Base-by-base conservation (phyloP, 1,140 invertebrate genomes). In the Penaeus indicus region DNA sequence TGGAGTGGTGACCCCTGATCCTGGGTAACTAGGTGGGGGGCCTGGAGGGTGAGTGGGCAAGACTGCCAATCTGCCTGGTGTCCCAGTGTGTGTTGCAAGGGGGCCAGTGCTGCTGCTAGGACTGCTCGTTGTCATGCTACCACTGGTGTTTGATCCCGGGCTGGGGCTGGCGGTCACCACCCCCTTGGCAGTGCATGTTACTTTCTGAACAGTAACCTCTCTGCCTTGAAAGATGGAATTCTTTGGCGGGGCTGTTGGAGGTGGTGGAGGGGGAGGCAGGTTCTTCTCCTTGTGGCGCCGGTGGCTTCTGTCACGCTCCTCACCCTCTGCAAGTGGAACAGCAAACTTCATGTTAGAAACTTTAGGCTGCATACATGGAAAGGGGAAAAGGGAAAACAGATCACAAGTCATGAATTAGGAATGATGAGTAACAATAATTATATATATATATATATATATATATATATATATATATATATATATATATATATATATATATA, bases 181-280 rank as follows among this genome's bases (percentile, higher is more conserved):
- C 64, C 67, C 42, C 19, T n/a, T 47, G 42, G 32, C n/a, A 54
- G 80, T 27, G 22, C 85, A 54, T 0, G 54, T 25, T n/a, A 86
- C 85, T 67, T 88, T 88, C 25, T 81, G 86, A 19, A 81, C 86
- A 0, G 78, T 88, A 21, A 88, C 86, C 54, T 82, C 64, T 42
- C 86, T 79, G 8, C 86, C 86, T 22, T 88, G 86, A 79, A 83
- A 88, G 22, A 88, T 88, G 11, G 86, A 88, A 47, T 88, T 88
- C 54, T 88, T 88, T 25, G 86, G 86, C 25, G 78, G 86, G 13
- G 86, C 72, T 54, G 86, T 84, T 42, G 86, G 80, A 47, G 86
- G 86, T 42, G 86, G 86, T 22, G 86, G 86, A 0, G 86, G 86
- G 5, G 86, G 86, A 32, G 79, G 86, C 13, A 86, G 60, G 61